Base-by-base conservation (phyloP, 64 coral and sea anemone genomes). In the Actinia equina region DNA sequence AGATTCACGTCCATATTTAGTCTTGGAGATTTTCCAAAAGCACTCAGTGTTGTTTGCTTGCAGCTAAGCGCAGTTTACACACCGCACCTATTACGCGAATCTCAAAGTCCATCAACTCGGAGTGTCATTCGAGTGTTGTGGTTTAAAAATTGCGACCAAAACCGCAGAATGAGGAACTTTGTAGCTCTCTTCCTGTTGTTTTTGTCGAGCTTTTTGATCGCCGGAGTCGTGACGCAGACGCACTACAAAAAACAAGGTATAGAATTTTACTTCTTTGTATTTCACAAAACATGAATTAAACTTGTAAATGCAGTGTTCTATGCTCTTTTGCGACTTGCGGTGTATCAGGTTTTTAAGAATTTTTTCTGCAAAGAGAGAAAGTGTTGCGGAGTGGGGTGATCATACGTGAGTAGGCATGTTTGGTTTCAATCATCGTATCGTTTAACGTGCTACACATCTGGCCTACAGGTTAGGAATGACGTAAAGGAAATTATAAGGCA, bases 121-220 rank as follows among this genome's bases (percentile, higher is more conserved):
- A 74, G 26, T 74, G 10, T 22, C 12, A 42, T 74, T 41, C 0
- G 14, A 30, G 26, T 41, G 7, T 9, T 74, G 26, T 15, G 23
- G 69, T 74, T 25, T 3, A 13, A 10, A 74, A 74, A 74, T 30
- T 30, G 3, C 1, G 12, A 30, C 25, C 69, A 30, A 74, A 74
- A 74, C 69, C 69, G 69, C 69, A 74, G 69, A 74, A 74, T 74
- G 69, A 74, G 69, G 69, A 74, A 74, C n/a, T 74, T 41, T 30
- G 25, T 74, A 3, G 26, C 23, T 12, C 10, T 74, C n/a, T 27
- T 41, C 7, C 23, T 41, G 69, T 74, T 74, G 27, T 74, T 30
- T 15, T 30, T 74, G 25, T 74, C 12, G 69, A 41, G 69, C 14
- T 7, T 41, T 41, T 18, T 74, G 12, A 30, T 74, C 26, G 69